Evolutionary conservation across 64 coral and sea anemone species (phyloP).

Genomic region (Montipora capricornis): DNA sequence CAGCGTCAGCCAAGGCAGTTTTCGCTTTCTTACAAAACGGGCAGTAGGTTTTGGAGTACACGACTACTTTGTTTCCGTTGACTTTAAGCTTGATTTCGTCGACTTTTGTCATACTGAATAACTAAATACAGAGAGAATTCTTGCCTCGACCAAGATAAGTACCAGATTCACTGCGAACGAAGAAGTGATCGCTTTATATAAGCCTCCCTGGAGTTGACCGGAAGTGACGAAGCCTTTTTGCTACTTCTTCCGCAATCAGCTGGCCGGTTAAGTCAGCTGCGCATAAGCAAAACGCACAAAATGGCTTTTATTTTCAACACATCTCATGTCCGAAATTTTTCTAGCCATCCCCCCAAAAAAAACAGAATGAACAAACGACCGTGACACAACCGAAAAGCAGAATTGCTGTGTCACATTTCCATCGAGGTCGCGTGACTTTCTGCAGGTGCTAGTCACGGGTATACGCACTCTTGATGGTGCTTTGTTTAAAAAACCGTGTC

Average conservation of each 20-base stretch:
- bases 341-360: too few relatives aligned
- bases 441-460: neutral
- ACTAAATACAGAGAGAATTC: too few relatives aligned
- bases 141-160: too few relatives aligned
- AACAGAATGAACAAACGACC: too few relatives aligned
- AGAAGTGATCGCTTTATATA: neutral
- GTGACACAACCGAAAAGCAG: neutral
- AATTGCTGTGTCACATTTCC: conserved; percentile 6
- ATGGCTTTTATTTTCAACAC: too few relatives aligned
- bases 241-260: too few relatives aligned
- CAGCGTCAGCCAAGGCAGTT: conserved; percentile 34
- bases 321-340: neutral
- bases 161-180: too few relatives aligned
- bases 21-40: conserved; percentile 75
- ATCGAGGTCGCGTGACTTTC: neutral
- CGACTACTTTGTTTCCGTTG: conserved; percentile 58
- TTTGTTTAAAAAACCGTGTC: neutral
- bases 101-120: neutral
- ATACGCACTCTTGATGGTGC: neutral
- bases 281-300: too few relatives aligned
- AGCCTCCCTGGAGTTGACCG: neutral
- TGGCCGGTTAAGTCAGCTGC: too few relatives aligned
- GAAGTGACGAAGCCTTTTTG: neutral
- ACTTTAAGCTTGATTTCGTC: neutral
- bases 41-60: conserved; percentile 79